Base-by-base conservation (phyloP, 2,113 vertebrate genomes). In the Heterotis niloticus region DNA sequence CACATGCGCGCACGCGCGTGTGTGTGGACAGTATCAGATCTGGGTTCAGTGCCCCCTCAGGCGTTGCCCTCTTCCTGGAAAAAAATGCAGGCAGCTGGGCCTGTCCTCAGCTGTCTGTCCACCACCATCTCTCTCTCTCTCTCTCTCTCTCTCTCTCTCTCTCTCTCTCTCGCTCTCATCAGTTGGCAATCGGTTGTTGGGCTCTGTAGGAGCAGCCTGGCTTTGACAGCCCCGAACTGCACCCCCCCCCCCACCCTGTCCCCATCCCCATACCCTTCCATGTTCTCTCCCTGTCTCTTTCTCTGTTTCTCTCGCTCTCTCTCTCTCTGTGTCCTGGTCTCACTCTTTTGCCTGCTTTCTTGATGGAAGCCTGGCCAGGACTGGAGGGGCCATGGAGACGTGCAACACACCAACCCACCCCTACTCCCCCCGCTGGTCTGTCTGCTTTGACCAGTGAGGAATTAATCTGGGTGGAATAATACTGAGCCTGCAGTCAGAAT, bases 81-180 rank as follows among this genome's bases (percentile, higher is more conserved):
- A 83, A 72, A 81, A 84, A 74, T 81, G 51, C 80, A 83, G 86
- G 83, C 89, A 88, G 87, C 81, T 89, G 82, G 84, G 83, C 77
- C 24, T 28, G 52, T 79, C 75, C 82, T 78, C 54, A 62, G 75
- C 83, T 56, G 79, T 85, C 80, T 89, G 84, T 89, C 82, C 73
- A 66, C 82, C 80, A 84, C 81, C 76, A 59, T 81, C 81, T 85
- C 83, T 81, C 82, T 84, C 81, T 86, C 77, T 77, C 78, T 69
- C 66, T 83, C 79, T 81, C 81, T 85, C 83, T 81, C 82, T 84
- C 81, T 86, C 77, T 77, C 78, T 69, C 66, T 83, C 79, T n/a
- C 64, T 81, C 81, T 85, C 83, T 81, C 82, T 84, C 81, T 86
- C 77, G 78, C 78, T 69, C 66, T 83, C 79, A 84, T 82, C 81